Conservation (phyloP, 1,140 invertebrate genomes). For the Rhyzopertha dominica region DNA sequence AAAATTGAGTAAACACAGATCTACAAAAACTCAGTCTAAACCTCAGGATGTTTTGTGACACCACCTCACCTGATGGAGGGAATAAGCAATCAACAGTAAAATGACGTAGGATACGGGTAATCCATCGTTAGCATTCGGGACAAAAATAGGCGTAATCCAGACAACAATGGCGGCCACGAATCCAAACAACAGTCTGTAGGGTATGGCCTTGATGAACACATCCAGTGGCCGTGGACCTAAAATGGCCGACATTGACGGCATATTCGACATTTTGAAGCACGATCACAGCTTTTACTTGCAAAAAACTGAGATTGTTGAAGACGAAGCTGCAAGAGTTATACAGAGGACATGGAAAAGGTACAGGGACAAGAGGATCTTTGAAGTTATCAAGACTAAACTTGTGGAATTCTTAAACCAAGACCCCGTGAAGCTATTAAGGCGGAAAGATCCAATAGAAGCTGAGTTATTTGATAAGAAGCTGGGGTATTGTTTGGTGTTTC, state of each 20-base stretch:
- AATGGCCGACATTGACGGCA: slow-evolving; percentile 8
- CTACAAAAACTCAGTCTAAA: slow-evolving; percentile 37
- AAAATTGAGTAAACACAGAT: slow-evolving; percentile 64
- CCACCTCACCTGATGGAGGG: slow-evolving; percentile 76
- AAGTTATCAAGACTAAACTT: slow-evolving; percentile 13
- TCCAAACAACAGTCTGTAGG: slow-evolving; percentile 80
- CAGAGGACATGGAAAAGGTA: slow-evolving; percentile 11
- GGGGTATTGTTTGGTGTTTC: slow-evolving; percentile 15
- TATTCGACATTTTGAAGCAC: slow-evolving; percentile 6
- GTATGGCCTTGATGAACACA: slow-evolving; percentile 85
- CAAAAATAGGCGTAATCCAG: slow-evolving; percentile 69
- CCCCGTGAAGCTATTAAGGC: slow-evolving; percentile 15
- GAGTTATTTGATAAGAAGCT: slow-evolving; percentile 17
- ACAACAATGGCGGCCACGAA: slow-evolving; percentile 78
- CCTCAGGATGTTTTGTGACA: neutral
- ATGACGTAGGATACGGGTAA: slow-evolving; percentile 78
- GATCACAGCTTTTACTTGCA: slow-evolving; percentile 6
- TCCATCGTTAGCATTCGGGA: slow-evolving; percentile 58
- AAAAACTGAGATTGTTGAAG: neutral
- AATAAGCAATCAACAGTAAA: slow-evolving; percentile 72
- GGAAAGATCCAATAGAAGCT: slow-evolving; percentile 8
- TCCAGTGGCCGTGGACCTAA: slow-evolving; percentile 79
- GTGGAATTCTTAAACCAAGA: slow-evolving; percentile 9
- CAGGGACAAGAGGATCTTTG: slow-evolving; percentile 16
- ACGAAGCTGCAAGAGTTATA: slow-evolving; percentile 15